A percentile compares a stretch with the other conserved stretches of the same genome.
phyloP scores from a whole-genome alignment of 2,888 invertebrate genomes.

The Pyrrhia umbra region DNA sequence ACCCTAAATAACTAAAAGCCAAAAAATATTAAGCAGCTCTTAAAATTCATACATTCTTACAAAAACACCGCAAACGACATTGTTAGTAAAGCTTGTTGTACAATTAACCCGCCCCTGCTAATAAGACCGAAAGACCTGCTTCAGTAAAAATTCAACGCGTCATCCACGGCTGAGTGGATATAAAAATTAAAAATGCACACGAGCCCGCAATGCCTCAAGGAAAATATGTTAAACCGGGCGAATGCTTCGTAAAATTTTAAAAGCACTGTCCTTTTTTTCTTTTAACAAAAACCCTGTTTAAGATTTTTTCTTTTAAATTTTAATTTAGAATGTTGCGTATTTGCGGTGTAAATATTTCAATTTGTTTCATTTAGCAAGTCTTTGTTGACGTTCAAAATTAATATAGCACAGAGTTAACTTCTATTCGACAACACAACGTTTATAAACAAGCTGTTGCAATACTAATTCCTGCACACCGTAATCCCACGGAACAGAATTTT shows the following conservation, averaged over 20 bases:
- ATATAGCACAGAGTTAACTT: slow-evolving; percentile 6
- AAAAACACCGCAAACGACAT: slow-evolving; percentile 50
- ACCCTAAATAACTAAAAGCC: slow-evolving; percentile 11
- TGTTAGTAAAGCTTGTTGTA: slow-evolving; percentile 69
- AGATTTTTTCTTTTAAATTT: slow-evolving; percentile 55
- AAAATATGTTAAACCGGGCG: slow-evolving; percentile 80
- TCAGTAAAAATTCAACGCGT: slow-evolving; percentile 88
- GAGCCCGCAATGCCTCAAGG: slow-evolving; percentile 81
- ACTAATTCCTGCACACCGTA: slow-evolving; percentile 5
- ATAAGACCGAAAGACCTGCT: slow-evolving; percentile 82
- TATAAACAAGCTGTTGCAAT: slow-evolving; percentile 7
- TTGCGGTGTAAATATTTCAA: slow-evolving; percentile 47
- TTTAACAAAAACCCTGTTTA: slow-evolving; percentile 57
- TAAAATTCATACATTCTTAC: slow-evolving; percentile 48
- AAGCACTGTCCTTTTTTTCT: slow-evolving; percentile 65
- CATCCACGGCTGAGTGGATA: slow-evolving; percentile 80
- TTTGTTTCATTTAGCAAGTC: slow-evolving; percentile 22
- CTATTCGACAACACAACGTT: slow-evolving; percentile 1
- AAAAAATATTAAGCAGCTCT: slow-evolving; percentile 42
- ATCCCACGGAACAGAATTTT: not conserved
- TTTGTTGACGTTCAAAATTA: slow-evolving; percentile 23
- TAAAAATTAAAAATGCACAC: slow-evolving; percentile 89
- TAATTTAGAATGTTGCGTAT: slow-evolving; percentile 43
- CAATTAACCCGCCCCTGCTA: slow-evolving; percentile 80
- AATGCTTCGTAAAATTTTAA: slow-evolving; percentile 77